These are phyloP conservation scores for Tetanocera ferruginea DNA, from an alignment of 2,888 invertebrate genomes.

Conservation along the genomic window DNA sequence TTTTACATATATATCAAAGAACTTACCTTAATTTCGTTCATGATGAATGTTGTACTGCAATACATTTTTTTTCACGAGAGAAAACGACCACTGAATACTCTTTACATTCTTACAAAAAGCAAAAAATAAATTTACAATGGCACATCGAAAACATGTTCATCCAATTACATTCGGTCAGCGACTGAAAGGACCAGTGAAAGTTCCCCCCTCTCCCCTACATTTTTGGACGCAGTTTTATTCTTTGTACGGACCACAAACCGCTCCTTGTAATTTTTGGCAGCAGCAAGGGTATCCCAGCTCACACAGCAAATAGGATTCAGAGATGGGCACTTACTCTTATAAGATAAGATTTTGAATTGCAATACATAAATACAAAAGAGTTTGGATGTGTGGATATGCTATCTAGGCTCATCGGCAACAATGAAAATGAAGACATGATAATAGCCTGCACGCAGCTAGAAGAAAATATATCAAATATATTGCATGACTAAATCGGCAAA, in stretches of 20 bases:
- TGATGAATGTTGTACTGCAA: too few species aligned
- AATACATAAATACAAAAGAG: conserved; percentile 3
- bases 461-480: conserved; percentile 22
- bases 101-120: too few species aligned
- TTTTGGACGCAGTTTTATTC: conserved; percentile 38
- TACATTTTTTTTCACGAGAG: too few species aligned
- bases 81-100: too few species aligned
- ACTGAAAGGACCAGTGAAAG: too few species aligned
- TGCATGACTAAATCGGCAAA: conserved; percentile 24
- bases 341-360: conserved; percentile 36
- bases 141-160: too few species aligned
- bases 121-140: too few species aligned
- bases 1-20: too few species aligned
- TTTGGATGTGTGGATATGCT: not conserved
- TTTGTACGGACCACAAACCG: conserved; percentile 65
- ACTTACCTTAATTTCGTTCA: too few species aligned
- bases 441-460: conserved; percentile 42
- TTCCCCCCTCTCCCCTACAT: too few species aligned
- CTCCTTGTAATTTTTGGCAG: conserved; percentile 61
- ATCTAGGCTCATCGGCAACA: not conserved
- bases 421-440: conserved; percentile 40
- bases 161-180: too few species aligned
- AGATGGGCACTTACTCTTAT: conserved; percentile 41
- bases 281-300: conserved; percentile 54
- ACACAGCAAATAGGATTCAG: conserved; percentile 40